Evolutionary conservation across 1,140 invertebrate genomes (phyloP).

Genomic region (Laupala kohalensis): DNA sequence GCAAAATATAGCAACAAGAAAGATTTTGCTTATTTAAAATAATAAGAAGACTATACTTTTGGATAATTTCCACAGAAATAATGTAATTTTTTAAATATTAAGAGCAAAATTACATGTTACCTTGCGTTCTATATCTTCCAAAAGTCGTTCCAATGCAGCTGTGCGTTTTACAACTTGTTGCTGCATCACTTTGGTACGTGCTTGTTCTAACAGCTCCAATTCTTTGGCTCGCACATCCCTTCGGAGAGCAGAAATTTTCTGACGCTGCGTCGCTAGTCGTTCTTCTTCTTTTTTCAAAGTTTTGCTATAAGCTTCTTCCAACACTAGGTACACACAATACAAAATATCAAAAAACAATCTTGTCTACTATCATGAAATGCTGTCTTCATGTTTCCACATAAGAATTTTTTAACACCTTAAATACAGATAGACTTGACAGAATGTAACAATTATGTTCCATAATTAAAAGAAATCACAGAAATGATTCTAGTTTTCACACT

Average conservation of each 20-base stretch:
- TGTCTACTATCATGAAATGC: no score
- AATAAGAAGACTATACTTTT: background rate
- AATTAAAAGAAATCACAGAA: no score
- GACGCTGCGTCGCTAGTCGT: conserved; percentile 16
- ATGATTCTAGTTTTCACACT: no score
- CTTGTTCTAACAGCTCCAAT: conserved; percentile 15
- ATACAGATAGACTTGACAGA: no score
- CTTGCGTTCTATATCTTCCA: conserved; percentile 4
- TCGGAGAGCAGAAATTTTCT: conserved; percentile 17
- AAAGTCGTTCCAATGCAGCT: background rate
- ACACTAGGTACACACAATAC: no score
- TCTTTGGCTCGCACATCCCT: conserved; percentile 16
- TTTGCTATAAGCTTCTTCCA: conserved; percentile 20
- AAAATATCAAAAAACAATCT: no score
- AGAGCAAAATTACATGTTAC: background rate
- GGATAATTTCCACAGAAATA: background rate
- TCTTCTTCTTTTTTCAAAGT: conserved; percentile 19
- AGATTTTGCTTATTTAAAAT: background rate
- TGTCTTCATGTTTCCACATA: no score
- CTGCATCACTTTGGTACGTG: conserved; percentile 1
- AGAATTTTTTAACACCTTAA: no score
- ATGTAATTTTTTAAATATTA: conserved; percentile 3
- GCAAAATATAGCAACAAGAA: background rate
- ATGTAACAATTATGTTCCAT: no score
- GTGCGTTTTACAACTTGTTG: background rate